These are phyloP conservation scores for Abrostola triplasia DNA, from an alignment of 2,888 invertebrate species.

Conservation along the genomic window DNA sequence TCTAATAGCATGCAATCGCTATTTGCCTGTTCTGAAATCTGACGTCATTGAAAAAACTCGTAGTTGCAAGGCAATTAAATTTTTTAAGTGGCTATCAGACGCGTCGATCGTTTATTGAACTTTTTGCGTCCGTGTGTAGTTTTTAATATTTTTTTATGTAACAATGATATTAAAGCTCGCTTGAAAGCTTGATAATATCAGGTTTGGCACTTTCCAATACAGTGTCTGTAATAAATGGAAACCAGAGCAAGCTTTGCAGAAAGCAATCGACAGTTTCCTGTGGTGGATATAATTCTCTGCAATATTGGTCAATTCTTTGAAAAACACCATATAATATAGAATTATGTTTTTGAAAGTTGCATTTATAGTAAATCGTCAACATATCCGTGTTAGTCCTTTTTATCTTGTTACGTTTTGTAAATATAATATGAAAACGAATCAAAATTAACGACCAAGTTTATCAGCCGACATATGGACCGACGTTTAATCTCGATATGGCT, in stretches of 20 bases:
- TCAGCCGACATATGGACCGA: constrained; percentile 45
- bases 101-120: constrained; percentile 18
- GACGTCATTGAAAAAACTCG: constrained; percentile 23
- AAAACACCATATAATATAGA: no score
- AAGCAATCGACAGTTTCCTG: constrained; percentile 52
- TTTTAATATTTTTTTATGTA: constrained; percentile 24
- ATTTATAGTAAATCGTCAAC: no score
- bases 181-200: constrained; percentile 41
- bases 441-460: constrained; percentile 51
- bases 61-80: constrained; percentile 24
- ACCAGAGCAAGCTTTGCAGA: constrained; percentile 58
- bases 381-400: no score
- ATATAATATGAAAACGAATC: constrained; percentile 28
- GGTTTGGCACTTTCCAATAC: constrained; percentile 53
- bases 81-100: constrained; percentile 22
- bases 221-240: constrained; percentile 54
- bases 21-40: constrained; percentile 14
- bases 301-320: constrained; percentile 49
- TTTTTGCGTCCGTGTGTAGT: constrained; percentile 16
- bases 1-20: constrained; percentile 12
- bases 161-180: constrained; percentile 33
- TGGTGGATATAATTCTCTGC: constrained; percentile 51
- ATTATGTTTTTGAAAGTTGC: no score
- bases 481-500: constrained; percentile 51
- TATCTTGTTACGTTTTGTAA: constrained; percentile 8